Percentiles rank a stretch among this genome's conserved stretches.
Evolutionary conservation across 37 sponge, comb jelly and placozoan species (phyloP).

Genomic region (Oscarella lobularis): DNA sequence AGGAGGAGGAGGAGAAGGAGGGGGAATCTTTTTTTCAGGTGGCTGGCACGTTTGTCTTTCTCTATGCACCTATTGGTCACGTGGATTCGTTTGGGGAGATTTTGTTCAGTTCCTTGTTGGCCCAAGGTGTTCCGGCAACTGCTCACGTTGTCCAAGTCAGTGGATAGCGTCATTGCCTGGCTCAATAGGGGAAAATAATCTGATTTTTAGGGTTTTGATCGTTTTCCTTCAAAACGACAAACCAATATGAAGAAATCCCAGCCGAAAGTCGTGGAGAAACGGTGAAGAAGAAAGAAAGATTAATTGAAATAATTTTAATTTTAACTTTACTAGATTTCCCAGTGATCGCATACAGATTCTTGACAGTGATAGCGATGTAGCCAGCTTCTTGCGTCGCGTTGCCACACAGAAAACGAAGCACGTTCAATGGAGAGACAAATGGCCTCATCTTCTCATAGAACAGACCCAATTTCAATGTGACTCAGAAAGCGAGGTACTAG

Average conservation of each 20-base stretch:
- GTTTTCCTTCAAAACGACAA: neutral
- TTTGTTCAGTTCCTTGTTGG: conserved; percentile 12
- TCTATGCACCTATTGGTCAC: conserved; percentile 15
- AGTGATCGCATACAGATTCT: conserved; percentile 29
- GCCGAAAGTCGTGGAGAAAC: neutral
- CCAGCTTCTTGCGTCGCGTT: conserved; percentile 34
- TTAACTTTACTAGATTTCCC: too few species aligned
- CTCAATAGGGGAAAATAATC: neutral
- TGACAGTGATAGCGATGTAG: conserved; percentile 46
- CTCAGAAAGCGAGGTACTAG: neutral
- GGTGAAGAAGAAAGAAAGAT: neutral
- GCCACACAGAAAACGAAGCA: conserved; percentile 33
- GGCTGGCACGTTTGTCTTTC: conserved; percentile 61
- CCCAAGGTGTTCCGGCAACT: conserved; percentile 67
- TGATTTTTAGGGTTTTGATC: neutral
- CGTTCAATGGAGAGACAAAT: conserved; percentile 43
- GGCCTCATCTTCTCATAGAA: conserved; percentile 58
- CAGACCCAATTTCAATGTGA: conserved; percentile 10
- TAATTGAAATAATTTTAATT: neutral
- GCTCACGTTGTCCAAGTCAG: conserved; percentile 15
- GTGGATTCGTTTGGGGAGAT: conserved; percentile 13
- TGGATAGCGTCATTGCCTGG: neutral
- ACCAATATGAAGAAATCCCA: neutral
- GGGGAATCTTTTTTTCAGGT: conserved; percentile 22
- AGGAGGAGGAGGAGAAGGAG: neutral